Base-by-base conservation (phyloP, 2,888 invertebrate species). In the Automeris io region DNA sequence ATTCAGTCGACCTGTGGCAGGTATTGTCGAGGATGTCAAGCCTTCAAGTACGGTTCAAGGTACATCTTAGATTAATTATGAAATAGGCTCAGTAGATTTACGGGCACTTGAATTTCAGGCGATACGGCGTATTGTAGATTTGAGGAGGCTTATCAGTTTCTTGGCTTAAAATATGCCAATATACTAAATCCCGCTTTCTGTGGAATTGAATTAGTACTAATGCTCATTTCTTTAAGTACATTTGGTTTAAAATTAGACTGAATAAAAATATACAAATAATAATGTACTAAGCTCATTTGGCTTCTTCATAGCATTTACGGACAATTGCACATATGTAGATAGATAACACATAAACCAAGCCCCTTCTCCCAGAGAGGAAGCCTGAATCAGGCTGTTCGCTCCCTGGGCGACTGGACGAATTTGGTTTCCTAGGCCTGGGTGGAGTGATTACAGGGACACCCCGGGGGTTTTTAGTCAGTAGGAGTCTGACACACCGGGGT, bases 51-150 rank as follows among this genome's bases (percentile, higher is more conserved):
- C 7, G 13, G 12, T 22, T 22, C 5, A 21, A 33, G 22, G 16
- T 33, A 33, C 21, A 33, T 33, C 22, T 33, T 33, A 33, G 16
- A 23, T 33, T 22, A 33, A n/a, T 2, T 22, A 12, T 5, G 22
- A 33, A 22, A 33, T 22, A 18, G 12, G 3, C 24, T 18, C 12
- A 9, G 34, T 13, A 6, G 23, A 16, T 34, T 24, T 24, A 34
- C 12, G 11, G 23, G 22, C 13, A n/a, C 16, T 13, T 13, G 21
- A 33, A 21, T 24, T 23, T 34, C 18, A 9, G 23, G n/a, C 16
- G 11, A 1, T 26, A 7, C 7, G 8, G 26, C 3, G n/a, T 8
- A 16, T 16, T 16, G 13, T 16, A 16, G 16, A 29, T 29, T 13
- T 16, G 3, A 29, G 4, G 16, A 29, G 16, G 7, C 16, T 29